Conservation (phyloP, 2,888 invertebrate genomes). For the Opisthograptis luteolata region DNA sequence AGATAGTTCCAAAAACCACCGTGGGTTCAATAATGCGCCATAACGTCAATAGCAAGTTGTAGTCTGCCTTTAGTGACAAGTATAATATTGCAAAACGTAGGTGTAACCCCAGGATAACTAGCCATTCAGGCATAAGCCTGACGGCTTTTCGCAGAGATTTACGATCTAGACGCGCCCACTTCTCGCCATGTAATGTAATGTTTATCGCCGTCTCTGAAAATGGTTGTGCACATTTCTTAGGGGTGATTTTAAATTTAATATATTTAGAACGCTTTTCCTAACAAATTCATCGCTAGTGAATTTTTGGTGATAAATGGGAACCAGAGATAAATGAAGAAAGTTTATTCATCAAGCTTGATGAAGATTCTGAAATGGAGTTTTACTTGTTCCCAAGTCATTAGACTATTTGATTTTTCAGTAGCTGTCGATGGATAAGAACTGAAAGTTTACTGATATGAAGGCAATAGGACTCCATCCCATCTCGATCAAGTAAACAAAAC, state of each 20-base stretch:
- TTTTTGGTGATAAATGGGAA: slow-evolving; percentile 19
- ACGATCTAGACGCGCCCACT: slow-evolving; percentile 49
- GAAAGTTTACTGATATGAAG: too few relatives aligned
- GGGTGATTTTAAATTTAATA: slow-evolving; percentile 42
- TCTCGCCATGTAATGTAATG: slow-evolving; percentile 64
- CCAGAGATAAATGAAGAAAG: slow-evolving; percentile 17
- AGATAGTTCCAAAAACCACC: too few relatives aligned
- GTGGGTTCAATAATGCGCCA: too few relatives aligned
- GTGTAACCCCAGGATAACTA: slow-evolving; percentile 33
- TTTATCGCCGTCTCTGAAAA: slow-evolving; percentile 57
- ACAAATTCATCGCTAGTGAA: slow-evolving; percentile 25
- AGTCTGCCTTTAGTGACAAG: too few relatives aligned
- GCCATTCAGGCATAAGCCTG: slow-evolving; percentile 41
- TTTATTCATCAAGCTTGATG: slow-evolving; percentile 22
- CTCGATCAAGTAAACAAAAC: background rate
- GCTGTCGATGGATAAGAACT: too few relatives aligned
- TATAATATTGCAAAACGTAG: too few relatives aligned
- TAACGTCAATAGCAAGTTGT: too few relatives aligned
- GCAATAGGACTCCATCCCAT: too few relatives aligned
- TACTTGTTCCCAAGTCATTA: too few relatives aligned
- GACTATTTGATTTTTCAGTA: too few relatives aligned
- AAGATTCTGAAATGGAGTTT: slow-evolving; percentile 8
- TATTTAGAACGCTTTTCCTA: slow-evolving; percentile 41
- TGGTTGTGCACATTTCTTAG: slow-evolving; percentile 37
- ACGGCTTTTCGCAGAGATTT: slow-evolving; percentile 51